Conservation (phyloP, 2,113 vertebrate genomes). For the Martes martes region DNA sequence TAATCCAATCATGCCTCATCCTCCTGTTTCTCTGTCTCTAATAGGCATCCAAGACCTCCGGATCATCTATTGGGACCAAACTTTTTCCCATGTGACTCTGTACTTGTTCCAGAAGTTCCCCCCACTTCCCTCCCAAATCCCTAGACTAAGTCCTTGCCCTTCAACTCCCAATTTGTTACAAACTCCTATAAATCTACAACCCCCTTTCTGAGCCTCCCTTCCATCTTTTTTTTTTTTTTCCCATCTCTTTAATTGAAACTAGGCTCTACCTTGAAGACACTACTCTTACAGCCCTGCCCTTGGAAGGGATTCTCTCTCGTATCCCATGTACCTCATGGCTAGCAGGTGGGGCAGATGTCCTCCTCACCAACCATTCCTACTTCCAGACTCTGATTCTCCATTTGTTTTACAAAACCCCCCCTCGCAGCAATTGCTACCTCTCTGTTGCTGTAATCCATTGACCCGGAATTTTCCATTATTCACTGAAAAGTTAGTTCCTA, state of each 20-base stretch:
- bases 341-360: background rate
- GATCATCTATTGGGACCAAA: background rate
- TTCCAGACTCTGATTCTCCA: background rate
- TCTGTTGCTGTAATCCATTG: background rate
- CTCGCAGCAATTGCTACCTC: background rate
- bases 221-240: background rate
- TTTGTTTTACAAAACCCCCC: background rate
- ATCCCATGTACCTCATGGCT: background rate
- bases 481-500: conserved; percentile 17
- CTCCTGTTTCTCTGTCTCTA: background rate
- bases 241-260: background rate
- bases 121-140: background rate
- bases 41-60: background rate
- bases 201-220: background rate
- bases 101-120: background rate
- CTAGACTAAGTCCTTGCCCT: background rate
- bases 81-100: background rate
- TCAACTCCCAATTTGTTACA: background rate
- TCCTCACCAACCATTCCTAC: background rate
- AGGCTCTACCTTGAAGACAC: background rate
- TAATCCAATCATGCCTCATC: background rate
- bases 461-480: conserved; percentile 54
- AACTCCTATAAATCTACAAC: background rate
- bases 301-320: background rate
- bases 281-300: background rate